These are phyloP conservation scores for Drosophila sordidapex DNA, from an alignment of 2,888 invertebrate genomes.

Conservation along the genomic window DNA sequence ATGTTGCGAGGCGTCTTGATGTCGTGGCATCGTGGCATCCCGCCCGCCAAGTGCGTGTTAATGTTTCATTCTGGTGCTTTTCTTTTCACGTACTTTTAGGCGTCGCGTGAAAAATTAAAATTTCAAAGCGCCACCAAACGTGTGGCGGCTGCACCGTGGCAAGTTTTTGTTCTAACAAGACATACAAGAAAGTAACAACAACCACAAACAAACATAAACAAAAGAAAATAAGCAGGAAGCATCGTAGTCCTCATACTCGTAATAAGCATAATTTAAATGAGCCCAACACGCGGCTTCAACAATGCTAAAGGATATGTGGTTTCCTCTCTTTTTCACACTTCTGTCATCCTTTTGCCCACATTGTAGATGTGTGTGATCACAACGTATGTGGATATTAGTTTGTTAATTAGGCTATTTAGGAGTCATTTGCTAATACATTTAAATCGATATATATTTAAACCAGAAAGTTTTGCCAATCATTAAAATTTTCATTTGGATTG, in stretches of 20 bases:
- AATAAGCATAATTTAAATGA: constrained; percentile 71
- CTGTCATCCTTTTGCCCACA: background rate
- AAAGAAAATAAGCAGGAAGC: constrained; percentile 74
- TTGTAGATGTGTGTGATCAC: constrained; percentile 17
- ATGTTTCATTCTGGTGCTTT: constrained; percentile 47
- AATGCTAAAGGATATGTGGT: constrained; percentile 54
- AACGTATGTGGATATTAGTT: background rate
- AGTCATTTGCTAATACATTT: background rate
- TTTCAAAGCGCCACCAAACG: constrained; percentile 68
- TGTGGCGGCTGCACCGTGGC: constrained; percentile 40
- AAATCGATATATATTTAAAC: background rate
- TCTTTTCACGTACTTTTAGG: constrained; percentile 64
- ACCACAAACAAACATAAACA: constrained; percentile 56
- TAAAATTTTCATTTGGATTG: background rate
- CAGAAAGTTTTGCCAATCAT: background rate
- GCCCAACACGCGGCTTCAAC: constrained; percentile 54
- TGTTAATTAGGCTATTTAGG: background rate
- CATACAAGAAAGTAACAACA: constrained; percentile 43
- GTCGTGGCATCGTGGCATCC: constrained; percentile 5
- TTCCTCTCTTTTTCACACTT: background rate
- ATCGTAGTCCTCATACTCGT: constrained; percentile 34
- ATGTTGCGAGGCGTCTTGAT: constrained; percentile 23
- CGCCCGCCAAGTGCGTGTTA: constrained; percentile 53
- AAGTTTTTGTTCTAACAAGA: constrained; percentile 63
- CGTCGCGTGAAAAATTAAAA: constrained; percentile 78